These are phyloP conservation scores for Columba guinea DNA, from an alignment of 2,797 vertebrate genomes.

Conservation along the genomic window DNA sequence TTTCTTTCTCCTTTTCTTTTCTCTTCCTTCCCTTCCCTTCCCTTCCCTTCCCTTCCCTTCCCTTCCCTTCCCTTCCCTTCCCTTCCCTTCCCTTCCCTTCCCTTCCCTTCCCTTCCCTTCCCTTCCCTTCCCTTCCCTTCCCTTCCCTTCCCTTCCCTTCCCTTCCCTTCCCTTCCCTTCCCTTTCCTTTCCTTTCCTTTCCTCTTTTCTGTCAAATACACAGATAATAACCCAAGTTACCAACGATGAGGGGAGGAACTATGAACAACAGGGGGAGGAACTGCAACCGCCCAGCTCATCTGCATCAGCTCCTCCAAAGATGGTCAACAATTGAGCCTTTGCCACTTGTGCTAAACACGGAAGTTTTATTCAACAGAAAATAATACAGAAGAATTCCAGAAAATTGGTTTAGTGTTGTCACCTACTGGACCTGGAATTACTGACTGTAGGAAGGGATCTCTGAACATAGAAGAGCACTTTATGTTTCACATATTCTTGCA, in stretches of 20 bases:
- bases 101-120: too few relatives aligned
- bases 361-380: background rate
- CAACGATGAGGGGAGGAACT: background rate
- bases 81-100: too few relatives aligned
- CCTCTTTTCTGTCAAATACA: background rate
- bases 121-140: too few relatives aligned
- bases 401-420: background rate
- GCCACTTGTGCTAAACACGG: background rate
- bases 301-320: background rate
- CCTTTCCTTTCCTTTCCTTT: too few relatives aligned
- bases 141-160: too few relatives aligned
- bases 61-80: too few relatives aligned
- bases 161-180: too few relatives aligned
- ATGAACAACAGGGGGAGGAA: background rate
- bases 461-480: background rate
- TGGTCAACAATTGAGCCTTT: background rate
- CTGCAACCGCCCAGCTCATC: background rate
- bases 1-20: too few relatives aligned
- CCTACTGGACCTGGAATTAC: background rate
- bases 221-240: background rate
- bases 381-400: background rate
- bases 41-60: too few relatives aligned
- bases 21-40: too few relatives aligned
- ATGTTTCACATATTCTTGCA: background rate
- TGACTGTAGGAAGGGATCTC: background rate